Evolutionary conservation across 2,888 invertebrate genomes (phyloP).

Genomic region (Hyppa rectilinea): DNA sequence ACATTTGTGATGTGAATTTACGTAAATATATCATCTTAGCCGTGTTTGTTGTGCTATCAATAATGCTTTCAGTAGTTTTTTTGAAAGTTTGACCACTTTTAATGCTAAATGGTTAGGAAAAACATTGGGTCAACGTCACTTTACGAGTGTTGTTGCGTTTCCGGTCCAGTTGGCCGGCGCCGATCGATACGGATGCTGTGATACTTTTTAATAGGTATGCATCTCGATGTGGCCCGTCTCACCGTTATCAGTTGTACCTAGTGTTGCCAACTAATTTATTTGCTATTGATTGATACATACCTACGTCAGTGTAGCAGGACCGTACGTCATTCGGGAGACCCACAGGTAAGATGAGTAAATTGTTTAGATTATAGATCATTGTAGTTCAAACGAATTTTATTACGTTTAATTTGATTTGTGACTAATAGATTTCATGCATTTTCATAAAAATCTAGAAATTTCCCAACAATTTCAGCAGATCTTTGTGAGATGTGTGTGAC

Average conservation of each 20-base stretch:
- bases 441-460: background rate
- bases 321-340: background rate
- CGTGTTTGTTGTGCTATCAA: background rate
- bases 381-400: background rate
- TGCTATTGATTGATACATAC: background rate
- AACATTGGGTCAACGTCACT: background rate
- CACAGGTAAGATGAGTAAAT: slow-evolving; percentile 19
- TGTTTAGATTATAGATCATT: background rate
- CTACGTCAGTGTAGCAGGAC: background rate
- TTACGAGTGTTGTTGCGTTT: background rate
- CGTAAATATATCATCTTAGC: background rate
- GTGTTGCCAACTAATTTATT: slow-evolving; percentile 18
- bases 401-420: background rate
- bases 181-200: slow-evolving; percentile 31
- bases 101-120: background rate
- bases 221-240: background rate
- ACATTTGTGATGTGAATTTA: background rate
- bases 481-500: background rate
- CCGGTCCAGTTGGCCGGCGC: background rate
- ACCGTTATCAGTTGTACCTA: background rate
- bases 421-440: background rate
- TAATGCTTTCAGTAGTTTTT: background rate
- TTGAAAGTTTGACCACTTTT: background rate
- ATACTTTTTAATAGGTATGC: slow-evolving; percentile 4
- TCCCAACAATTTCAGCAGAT: background rate